Evolutionary conservation across 2,797 vertebrate species (phyloP).

Genomic region (Molossus alvarezi): DNA sequence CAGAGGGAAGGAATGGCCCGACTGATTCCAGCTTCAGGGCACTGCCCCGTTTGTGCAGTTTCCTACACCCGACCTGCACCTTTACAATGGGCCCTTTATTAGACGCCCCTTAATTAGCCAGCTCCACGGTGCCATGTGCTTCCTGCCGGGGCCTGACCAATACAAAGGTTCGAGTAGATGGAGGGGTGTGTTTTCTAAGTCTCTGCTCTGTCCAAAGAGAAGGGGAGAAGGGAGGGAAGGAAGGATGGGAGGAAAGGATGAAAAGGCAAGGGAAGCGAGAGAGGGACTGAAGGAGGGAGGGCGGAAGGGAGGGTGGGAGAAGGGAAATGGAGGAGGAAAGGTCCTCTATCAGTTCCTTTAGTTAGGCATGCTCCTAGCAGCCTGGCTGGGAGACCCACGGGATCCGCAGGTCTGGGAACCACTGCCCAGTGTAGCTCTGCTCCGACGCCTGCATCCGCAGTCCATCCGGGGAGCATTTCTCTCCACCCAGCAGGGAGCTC

Average conservation of each 20-base stretch:
- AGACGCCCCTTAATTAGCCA: not conserved
- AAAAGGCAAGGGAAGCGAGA: not conserved
- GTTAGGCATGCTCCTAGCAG: not conserved
- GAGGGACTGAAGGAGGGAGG: not conserved
- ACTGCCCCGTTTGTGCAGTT: not conserved
- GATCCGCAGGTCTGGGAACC: not conserved
- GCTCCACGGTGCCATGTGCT: not conserved
- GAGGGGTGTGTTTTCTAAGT: not conserved
- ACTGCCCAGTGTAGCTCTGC: not conserved
- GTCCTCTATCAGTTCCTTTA: not conserved
- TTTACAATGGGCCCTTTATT: constrained; percentile 12
- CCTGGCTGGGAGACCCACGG: not conserved
- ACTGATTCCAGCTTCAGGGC: not conserved
- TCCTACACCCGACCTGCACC: not conserved
- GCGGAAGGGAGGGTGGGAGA: too few species aligned
- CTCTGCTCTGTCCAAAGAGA: not conserved
- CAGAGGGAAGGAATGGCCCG: not conserved
- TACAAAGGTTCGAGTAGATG: not conserved
- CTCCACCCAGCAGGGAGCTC: not conserved
- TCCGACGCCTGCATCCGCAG: not conserved
- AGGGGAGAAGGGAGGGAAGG: not conserved
- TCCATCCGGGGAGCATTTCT: too few species aligned
- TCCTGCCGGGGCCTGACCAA: not conserved
- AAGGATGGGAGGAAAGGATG: not conserved
- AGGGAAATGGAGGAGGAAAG: not conserved